Evolutionary conservation across 2,113 vertebrate species (phyloP), one percentile per base, ranked within the genome.

Genomic region (rabbit (Oryctolagus cuniculus)): DNA sequence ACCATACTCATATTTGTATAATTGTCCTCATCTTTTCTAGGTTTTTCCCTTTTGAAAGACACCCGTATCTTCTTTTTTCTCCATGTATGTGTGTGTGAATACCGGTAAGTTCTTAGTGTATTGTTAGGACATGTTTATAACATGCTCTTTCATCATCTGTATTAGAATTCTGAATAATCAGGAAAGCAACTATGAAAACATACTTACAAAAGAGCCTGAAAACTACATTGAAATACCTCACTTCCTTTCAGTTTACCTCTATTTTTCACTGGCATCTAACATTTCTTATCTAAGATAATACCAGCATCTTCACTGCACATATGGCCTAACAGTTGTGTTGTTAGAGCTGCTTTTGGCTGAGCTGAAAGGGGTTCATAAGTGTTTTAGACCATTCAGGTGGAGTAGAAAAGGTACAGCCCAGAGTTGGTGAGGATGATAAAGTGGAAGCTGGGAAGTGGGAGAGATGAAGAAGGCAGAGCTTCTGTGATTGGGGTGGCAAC

Each of bases 81-180:
- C 85, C 72, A 10, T 94, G 21, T 95, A 9, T 85, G 7, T 91
- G 31, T 85, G 25, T 75, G 38, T 63, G 34, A 78, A 72, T 91
- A 93, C 75, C 36, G 94, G 66, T 81, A 64, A 90, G 73, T 90
- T 95, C 77, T 74, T 97, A 73, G 78, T 64, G 77, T 94, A 79
- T 88, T 86, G 73, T 92, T 75, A 13, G 89, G 88, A 88, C 91
- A 82, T 55, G 69, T 92, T 96, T 10, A 9, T 88, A 96, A 94
- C 21, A n/a, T 79, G 85, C 94, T 84, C 84, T 89, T 94, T 93
- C 29, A 72, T 79, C 58, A 78, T 73, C 55, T 94, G 13, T 83
- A 66, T 88, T 92, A 96, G 80, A 96, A 90, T 94, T 90, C 58
- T 80, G 69, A 92, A 16, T 93, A 85, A 93, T 89, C 87, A 93